Evolutionary conservation across 2,113 vertebrate genomes (phyloP).

Genomic region (Fulmarus glacialis): DNA sequence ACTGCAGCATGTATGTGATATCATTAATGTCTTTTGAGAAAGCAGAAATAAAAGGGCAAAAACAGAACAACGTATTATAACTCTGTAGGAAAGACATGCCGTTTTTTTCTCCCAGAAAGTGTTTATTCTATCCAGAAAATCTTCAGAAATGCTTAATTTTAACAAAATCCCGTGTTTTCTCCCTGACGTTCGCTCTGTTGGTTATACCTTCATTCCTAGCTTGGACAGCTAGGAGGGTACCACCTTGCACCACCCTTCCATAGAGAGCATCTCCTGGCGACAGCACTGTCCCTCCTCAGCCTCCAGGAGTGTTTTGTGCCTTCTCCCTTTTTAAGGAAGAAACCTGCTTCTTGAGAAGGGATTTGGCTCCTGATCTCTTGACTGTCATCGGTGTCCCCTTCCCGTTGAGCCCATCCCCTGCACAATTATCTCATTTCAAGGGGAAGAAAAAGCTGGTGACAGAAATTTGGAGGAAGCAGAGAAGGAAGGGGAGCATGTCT

Average conservation of each 20-base stretch:
- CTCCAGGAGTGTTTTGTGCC: not conserved
- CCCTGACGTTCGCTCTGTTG: not conserved
- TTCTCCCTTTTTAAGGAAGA: not conserved
- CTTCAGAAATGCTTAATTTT: not conserved
- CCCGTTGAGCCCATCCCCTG: not conserved
- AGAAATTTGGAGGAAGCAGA: not conserved
- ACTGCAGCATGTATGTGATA: not conserved
- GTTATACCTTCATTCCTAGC: not conserved
- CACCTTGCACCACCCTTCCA: not conserved
- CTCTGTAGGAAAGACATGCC: not conserved
- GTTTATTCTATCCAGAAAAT: not conserved
- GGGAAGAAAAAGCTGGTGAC: not conserved
- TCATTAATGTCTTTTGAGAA: not conserved
- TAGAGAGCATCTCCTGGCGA: not conserved
- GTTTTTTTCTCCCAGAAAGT: not conserved
- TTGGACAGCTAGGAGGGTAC: not conserved
- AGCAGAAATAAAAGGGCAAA: not conserved
- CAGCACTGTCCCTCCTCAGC: not conserved
- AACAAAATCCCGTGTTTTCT: not conserved
- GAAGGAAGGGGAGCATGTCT: not conserved
- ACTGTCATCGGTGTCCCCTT: not conserved
- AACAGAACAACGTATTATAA: not conserved
- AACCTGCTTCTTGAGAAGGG: not conserved
- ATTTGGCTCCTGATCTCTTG: not conserved
- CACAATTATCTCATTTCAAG: not conserved